Percentiles rank a stretch among this genome's conserved stretches.
These are phyloP conservation scores for Proteles cristata DNA, from an alignment of 2,113 vertebrate species.

Conservation along the genomic window DNA sequence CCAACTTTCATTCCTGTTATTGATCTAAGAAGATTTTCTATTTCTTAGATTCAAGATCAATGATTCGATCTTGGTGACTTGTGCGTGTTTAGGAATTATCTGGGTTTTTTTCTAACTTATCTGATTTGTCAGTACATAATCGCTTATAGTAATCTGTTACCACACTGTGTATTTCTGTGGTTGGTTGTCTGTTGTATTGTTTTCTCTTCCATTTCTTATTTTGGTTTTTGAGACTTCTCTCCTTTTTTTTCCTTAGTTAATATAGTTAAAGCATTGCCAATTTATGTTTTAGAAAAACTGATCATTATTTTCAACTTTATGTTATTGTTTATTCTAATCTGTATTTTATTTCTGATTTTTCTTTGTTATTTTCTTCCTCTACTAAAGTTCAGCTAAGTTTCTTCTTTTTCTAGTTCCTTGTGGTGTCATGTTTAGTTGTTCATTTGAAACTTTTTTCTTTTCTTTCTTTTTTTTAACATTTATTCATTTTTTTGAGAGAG, in stretches of 20 bases:
- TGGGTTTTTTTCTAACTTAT: not conserved
- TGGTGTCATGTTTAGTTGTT: not conserved
- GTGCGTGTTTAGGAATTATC: not conserved
- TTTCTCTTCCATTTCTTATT: not conserved
- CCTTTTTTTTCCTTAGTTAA: not conserved
- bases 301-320: not conserved
- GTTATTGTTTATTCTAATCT: not conserved
- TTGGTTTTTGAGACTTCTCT: not conserved
- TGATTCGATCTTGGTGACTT: not conserved
- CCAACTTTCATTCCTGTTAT: not conserved
- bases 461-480: too few species aligned
- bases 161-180: not conserved
- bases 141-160: not conserved
- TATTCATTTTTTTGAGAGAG: too few species aligned
- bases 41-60: not conserved
- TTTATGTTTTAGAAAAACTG: not conserved
- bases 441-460: not conserved
- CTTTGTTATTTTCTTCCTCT: not conserved
- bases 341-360: not conserved
- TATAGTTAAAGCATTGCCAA: not conserved
- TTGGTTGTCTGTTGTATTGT: not conserved
- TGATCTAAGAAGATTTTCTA: not conserved
- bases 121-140: not conserved
- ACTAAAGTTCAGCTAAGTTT: not conserved
- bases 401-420: not conserved